Conservation (phyloP, 1,140 invertebrate genomes). For the Aphidius gifuensis region DNA sequence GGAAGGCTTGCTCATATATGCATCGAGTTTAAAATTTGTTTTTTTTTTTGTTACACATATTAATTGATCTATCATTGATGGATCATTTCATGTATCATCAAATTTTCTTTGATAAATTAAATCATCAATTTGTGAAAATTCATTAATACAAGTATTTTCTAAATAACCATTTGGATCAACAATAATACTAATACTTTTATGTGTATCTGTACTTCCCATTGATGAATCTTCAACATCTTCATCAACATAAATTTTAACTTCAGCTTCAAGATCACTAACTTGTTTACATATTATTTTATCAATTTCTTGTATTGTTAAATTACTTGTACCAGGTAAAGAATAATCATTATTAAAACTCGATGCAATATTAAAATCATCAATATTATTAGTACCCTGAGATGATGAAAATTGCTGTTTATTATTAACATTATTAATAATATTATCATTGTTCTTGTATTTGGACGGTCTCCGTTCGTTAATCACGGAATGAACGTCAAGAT, state of each 20-base stretch:
- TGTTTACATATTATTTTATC: slow-evolving; percentile 11
- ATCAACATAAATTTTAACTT: slow-evolving; percentile 19
- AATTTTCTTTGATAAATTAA: not conserved
- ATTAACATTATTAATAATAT: not conserved
- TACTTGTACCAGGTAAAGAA: slow-evolving; percentile 3
- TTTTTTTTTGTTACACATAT: slow-evolving; percentile 3
- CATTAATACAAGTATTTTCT: slow-evolving; percentile 4
- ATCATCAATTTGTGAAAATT: slow-evolving; percentile 17
- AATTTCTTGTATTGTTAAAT: slow-evolving; percentile 11
- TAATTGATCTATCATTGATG: not conserved
- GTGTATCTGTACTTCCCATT: slow-evolving; percentile 5
- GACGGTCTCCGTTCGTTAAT: slow-evolving; percentile 51
- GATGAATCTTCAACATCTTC: slow-evolving; percentile 15
- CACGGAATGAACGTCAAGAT: slow-evolving; percentile 49
- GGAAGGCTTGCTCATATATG: not conserved
- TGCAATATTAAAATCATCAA: slow-evolving; percentile 10
- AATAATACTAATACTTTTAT: slow-evolving; percentile 17
- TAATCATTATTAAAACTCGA: slow-evolving; percentile 5
- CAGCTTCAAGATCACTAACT: slow-evolving; percentile 17
- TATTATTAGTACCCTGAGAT: slow-evolving; percentile 19
- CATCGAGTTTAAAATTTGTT: slow-evolving; percentile 5
- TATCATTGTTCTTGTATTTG: slow-evolving; percentile 33
- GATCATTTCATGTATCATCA: not conserved
- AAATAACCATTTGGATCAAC: slow-evolving; percentile 18
- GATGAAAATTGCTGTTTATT: slow-evolving; percentile 8